Evolutionary conservation across 1,140 invertebrate genomes (phyloP), one percentile per base, ranked within the genome.

Genomic region (Bursaphelenchus mucronatus): DNA sequence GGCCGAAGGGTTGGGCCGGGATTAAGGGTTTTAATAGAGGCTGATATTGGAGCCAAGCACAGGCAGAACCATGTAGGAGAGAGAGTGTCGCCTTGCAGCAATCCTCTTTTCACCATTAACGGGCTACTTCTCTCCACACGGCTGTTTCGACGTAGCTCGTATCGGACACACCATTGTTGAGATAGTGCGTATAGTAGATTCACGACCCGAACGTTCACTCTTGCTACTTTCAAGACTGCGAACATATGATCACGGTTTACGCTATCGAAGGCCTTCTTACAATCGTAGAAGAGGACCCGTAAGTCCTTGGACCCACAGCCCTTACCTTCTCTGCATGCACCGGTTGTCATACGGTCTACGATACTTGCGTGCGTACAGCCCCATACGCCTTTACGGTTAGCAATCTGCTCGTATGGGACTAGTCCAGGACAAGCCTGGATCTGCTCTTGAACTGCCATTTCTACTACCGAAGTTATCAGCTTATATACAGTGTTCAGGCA

Each of bases 81-180:
- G 13, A 70, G 43, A 8, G 64, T 71, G 40, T 74, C 71, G 9
- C 68, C 68, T 70, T 70, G 68, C 41, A 74, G 52, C n/a, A 70
- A 17, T 15, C 68, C 68, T 15, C 46, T 71, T 39, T 54, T 6
- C 10, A 70, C 47, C 7, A 43, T 61, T 0, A 70, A 15, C 15
- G 50, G 17, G n/a, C n/a, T 39, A 44, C 68, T 76, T 39, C 13
- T 66, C 13, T 63, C 17, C 30, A 6, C 15, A 15, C 43, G 8
- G 8, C 5, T 52, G 15, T 66, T 57, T 13, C n/a, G 55, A 43
- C 40, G 9, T 3, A 41, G 6, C 57, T 67, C 65, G 43, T 71
- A 69, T 10, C 21, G 40, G 13, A 69, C 63, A 8, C 15, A 10
- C 70, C 70, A 74, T 13, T 43, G 21, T n/a, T 9, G 10, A 71